Conservation (phyloP, 2,888 invertebrate genomes). For the Melinopterus prodromus region DNA sequence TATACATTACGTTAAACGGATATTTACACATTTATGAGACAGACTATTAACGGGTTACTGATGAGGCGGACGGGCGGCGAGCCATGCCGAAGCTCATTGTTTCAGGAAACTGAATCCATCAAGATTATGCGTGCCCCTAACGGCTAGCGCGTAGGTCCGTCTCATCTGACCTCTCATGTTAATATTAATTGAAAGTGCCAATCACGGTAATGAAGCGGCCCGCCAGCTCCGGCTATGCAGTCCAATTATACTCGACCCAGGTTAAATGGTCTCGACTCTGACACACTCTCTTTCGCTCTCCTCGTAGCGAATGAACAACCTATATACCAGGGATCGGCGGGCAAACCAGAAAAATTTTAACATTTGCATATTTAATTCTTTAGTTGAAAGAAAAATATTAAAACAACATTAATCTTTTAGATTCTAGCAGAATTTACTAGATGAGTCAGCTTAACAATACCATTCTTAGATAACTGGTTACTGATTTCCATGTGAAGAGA, state of each 20-base stretch:
- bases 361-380: too few relatives aligned
- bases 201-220: constrained; percentile 74
- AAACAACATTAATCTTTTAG: too few relatives aligned
- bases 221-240: constrained; percentile 43
- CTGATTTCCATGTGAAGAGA: too few relatives aligned
- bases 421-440: too few relatives aligned
- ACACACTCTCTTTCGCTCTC: background rate
- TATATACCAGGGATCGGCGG: background rate
- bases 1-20: constrained; percentile 15
- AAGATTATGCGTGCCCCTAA: constrained; percentile 27
- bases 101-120: constrained; percentile 23
- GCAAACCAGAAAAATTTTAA: too few relatives aligned
- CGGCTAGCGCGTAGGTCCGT: constrained; percentile 46
- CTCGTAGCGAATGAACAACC: background rate
- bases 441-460: too few relatives aligned
- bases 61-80: constrained; percentile 5
- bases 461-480: too few relatives aligned
- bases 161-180: constrained; percentile 65
- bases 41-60: constrained; percentile 15
- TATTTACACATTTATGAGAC: constrained; percentile 27
- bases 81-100: background rate
- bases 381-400: too few relatives aligned
- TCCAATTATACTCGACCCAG: constrained; percentile 46
- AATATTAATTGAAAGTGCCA: constrained; percentile 81
- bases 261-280: constrained; percentile 46